phyloP scores from a whole-genome alignment of 2,888 invertebrate species.

The Agrochola lota region DNA sequence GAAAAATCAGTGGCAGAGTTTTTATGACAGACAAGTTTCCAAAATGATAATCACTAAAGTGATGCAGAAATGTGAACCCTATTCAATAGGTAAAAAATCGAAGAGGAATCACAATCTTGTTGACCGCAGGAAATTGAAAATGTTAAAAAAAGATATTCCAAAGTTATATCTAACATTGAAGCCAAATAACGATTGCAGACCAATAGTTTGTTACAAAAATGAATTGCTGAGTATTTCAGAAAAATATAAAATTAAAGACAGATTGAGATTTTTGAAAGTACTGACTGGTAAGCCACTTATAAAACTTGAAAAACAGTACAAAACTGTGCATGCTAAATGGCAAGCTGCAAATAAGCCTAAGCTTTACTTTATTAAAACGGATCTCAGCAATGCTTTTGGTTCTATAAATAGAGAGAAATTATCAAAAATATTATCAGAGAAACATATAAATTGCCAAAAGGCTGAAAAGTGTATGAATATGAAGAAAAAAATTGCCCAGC shows the following conservation, averaged over 20 bases:
- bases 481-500: conserved; percentile 79
- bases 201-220: conserved; percentile 85
- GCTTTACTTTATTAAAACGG: conserved; percentile 87
- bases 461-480: conserved; percentile 72
- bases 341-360: conserved; percentile 77
- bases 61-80: conserved; percentile 76
- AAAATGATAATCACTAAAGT: conserved; percentile 78
- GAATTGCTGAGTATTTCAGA: conserved; percentile 69
- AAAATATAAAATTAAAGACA: conserved; percentile 82
- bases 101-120: conserved; percentile 71
- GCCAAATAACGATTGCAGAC: conserved; percentile 80
- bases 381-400: conserved; percentile 88
- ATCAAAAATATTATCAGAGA: conserved; percentile 79
- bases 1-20: conserved; percentile 87
- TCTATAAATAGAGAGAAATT: conserved; percentile 82
- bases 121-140: conserved; percentile 73
- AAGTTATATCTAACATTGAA: conserved; percentile 84
- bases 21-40: conserved; percentile 82
- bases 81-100: conserved; percentile 75
- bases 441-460: conserved; percentile 75
- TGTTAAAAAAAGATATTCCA: conserved; percentile 78
- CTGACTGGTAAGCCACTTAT: conserved; percentile 71
- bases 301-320: conserved; percentile 80
- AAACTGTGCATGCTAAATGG: conserved; percentile 78
- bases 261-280: conserved; percentile 77